A percentile compares a stretch with the other conserved stretches of the same genome.
Conservation (phyloP, 2,888 invertebrate species). For the Eristalinus aeneus region DNA sequence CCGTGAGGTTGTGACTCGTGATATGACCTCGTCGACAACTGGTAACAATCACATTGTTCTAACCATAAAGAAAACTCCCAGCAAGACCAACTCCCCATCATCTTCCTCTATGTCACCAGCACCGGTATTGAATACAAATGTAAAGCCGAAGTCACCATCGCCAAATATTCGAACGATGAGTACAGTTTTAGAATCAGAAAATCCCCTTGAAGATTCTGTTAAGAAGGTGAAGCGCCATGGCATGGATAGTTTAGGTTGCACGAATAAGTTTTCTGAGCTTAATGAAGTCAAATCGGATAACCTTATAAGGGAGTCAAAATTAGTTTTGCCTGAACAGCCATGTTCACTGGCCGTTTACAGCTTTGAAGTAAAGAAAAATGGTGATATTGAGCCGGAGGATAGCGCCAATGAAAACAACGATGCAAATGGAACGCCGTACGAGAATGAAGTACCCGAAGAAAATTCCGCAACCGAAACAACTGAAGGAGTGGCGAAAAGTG, state of each 20-base stretch:
- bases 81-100: slow-evolving; percentile 75
- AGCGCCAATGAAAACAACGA: slow-evolving; percentile 2
- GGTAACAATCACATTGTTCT: slow-evolving; percentile 77
- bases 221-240: neutral
- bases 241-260: neutral
- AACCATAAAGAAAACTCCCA: slow-evolving; percentile 78
- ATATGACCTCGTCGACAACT: slow-evolving; percentile 74
- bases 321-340: slow-evolving; percentile 24
- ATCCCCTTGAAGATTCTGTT: neutral
- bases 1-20: slow-evolving; percentile 75
- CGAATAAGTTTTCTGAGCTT: slow-evolving; percentile 2
- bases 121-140: slow-evolving; percentile 46
- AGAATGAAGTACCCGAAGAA: neutral
- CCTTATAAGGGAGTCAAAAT: slow-evolving; percentile 32
- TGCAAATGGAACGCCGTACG: neutral
- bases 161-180: slow-evolving; percentile 25
- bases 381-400: slow-evolving; percentile 36
- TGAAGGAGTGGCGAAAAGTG: neutral
- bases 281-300: slow-evolving; percentile 14
- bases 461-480: neutral
- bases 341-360: slow-evolving; percentile 29
- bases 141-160: slow-evolving; percentile 24
- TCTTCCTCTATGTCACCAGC: slow-evolving; percentile 73
- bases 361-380: slow-evolving; percentile 39
- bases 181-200: slow-evolving; percentile 6